Base-by-base conservation (phyloP, 2,888 invertebrate genomes). In the Prosapia bicincta region DNA sequence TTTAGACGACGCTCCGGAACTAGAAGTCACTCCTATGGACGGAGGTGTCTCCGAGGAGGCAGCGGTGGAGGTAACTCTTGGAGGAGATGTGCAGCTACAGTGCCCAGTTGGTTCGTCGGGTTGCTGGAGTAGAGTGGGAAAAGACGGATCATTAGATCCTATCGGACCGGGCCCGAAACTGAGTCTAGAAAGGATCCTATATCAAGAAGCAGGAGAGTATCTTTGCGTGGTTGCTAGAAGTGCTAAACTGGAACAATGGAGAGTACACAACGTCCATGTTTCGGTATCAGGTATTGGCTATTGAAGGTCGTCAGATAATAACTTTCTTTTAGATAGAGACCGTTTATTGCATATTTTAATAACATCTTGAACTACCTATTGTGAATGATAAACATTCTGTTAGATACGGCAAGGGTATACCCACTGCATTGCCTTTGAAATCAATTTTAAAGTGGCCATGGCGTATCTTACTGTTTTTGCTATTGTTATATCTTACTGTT, bases 51-150 rank as follows among this genome's bases (percentile, higher is more conserved):
- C 79, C 15, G 80, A 79, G 68, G 94, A 95, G 66, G 81, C 80
- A 2, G 78, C 79, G 3, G 79, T 82, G 20, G 95, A 96, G 82
- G 95, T 95, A 66, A 92, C 93, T 74, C 87, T 96, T 25, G 96
- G 96, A 6, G 95, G 95, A 7, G 94, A 93, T 70, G 94, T 95
- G 54, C 94, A 94, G 79, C 86, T 96, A 66, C 93, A 95, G 82
- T 96, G 96, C 84, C 93, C 93, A 74, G 91, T 92, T 85, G 93
- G 93, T 90, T 82, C 77, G 24, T 78, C 89, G 10, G 89, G 90
- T 38, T 91, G 91, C 82, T 91, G 91, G 91, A 88, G 89, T 23
- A 83, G 87, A 71, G 84, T 88, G 30, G 89, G 83, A 5, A 80
- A 82, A 54, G 83, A 83, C 24, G 84, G 84, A 5, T 79, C 81